Base-by-base conservation (phyloP, 1,140 invertebrate genomes). In the Apis dorsata region DNA sequence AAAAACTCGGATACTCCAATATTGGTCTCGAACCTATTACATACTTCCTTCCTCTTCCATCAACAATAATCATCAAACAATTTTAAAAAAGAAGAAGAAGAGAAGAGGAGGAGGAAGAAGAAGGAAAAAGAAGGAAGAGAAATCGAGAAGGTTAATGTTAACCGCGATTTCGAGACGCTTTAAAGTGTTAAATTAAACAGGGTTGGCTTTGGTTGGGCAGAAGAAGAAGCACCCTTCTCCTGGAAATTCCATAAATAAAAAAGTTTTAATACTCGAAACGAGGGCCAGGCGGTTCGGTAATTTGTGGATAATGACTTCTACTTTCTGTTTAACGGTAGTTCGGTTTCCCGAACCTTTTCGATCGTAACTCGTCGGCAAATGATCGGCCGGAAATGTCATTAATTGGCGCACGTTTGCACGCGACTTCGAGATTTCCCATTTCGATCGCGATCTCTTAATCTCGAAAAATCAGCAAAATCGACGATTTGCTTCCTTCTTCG, bases 261-360 rank as follows among this genome's bases (percentile, higher is more conserved):
- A 88, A 81, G 83, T 83, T 79, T 89, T 83, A 79, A 84, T 83
- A 62, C 68, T 63, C 12, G 62, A 79, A 82, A 69, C 71, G 81
- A 80, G 79, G 19, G 51, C 55, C 68, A 68, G 44, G 44, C 34
- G 59, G 51, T 80, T 84, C 81, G 49, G 34, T 77, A 84, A 89
- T 87, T 85, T 79, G 55, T 49, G 79, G 70, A 83, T 86, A 88
- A 86, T 81, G 81, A 71, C 87, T 63, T 69, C 71, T 57, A 75
- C 76, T 81, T 80, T 53, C 59, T 63, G 78, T 83, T 85, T 81
- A 83, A 85, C 66, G 84, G 62, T 81, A 77, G 55, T 78, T 84
- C 34, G 74, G 69, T 86, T 83, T 78, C 44, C 77, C 60, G n/a
- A 17, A 8, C 55, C 44, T 24, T 8, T 10, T 10, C 62, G 80